Evolutionary conservation across 30 jellyfish, hydroid and myxozoan genomes (phyloP), one percentile per base, ranked within the genome.

Genomic region (Chironex yamaguchii): DNA sequence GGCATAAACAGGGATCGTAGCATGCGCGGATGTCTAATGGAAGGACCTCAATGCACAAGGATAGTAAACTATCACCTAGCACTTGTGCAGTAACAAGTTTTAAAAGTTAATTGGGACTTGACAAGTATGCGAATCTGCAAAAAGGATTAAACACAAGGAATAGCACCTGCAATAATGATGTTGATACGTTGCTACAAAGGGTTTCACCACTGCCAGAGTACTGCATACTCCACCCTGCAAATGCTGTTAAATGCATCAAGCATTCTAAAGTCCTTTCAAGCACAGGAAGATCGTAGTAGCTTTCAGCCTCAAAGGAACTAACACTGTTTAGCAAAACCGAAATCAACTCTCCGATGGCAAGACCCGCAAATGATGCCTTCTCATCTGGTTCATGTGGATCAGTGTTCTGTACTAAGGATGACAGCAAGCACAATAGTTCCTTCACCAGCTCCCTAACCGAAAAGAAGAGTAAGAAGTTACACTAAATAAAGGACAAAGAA

Each of bases 231-330:
- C 98, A 93, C 62, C 93, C 96, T 66, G 71, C 17, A 14, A 36
- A 36, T 28, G 93, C 54, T n/a, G 93, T 53, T 26, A 89, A 54
- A 26, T 84, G 96, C 49, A 54, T 52, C 88, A 95, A 49, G 36
- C 96, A 89, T 2, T 81, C 97, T 13, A 95, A 32, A 4, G 96
- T 85, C 29, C 51, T 79, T 81, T 95, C 99, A 58, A 95, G 89
- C 17, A 84, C 88, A 22, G 99, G 99, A 36, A 95, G 36, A 62
- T 95, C 99, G 76, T 95, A 95, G 51, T 89, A 84, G 22, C 97
- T 75, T 21, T 95, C 89, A 17, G 97, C 73, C 23, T 92, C 97
- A 34, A 86, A 90, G 23, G 69, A 24, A 31, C 53, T 79, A 1
- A 86, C 36, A 36, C 90, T 86, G 33, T 76, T 86, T 17, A 86